These are phyloP conservation scores for Saccostrea echinata DNA, from an alignment of 1,140 invertebrate genomes.

Conservation along the genomic window DNA sequence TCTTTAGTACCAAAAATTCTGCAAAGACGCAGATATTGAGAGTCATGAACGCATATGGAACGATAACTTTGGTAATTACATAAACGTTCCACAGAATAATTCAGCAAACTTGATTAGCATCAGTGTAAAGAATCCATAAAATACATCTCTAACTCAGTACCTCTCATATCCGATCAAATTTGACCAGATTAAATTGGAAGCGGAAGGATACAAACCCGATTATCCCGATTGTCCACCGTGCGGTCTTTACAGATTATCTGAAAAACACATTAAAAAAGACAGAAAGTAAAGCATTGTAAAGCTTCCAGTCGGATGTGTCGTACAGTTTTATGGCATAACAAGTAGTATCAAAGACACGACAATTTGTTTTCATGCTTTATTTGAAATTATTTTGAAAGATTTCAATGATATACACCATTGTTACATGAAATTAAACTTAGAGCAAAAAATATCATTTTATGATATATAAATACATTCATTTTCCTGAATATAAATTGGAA, in stretches of 20 bases:
- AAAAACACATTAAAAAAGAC: not conserved
- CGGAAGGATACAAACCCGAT: not conserved
- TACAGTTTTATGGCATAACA: no score
- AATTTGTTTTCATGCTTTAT: no score
- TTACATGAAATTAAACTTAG: no score
- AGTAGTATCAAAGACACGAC: no score
- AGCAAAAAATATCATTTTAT: no score
- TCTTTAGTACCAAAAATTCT: not conserved
- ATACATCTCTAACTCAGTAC: constrained; percentile 8
- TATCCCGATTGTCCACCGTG: not conserved
- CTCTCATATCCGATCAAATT: constrained; percentile 10
- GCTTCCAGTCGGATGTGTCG: no score
- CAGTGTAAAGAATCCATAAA: constrained; percentile 11
- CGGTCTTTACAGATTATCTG: not conserved
- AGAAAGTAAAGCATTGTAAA: not conserved
- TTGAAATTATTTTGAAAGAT: no score
- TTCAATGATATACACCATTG: no score
- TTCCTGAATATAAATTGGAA: no score
- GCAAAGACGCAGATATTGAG: not conserved
- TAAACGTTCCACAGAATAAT: constrained; percentile 24
- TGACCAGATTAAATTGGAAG: constrained; percentile 1
- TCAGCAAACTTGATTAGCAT: not conserved
- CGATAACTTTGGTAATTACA: constrained; percentile 14
- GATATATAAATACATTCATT: no score
- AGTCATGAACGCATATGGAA: constrained; percentile 13